Evolutionary conservation across 2,113 vertebrate species (phyloP), one percentile per base, ranked within the genome.

Genomic region (Bothrops jararaca): DNA sequence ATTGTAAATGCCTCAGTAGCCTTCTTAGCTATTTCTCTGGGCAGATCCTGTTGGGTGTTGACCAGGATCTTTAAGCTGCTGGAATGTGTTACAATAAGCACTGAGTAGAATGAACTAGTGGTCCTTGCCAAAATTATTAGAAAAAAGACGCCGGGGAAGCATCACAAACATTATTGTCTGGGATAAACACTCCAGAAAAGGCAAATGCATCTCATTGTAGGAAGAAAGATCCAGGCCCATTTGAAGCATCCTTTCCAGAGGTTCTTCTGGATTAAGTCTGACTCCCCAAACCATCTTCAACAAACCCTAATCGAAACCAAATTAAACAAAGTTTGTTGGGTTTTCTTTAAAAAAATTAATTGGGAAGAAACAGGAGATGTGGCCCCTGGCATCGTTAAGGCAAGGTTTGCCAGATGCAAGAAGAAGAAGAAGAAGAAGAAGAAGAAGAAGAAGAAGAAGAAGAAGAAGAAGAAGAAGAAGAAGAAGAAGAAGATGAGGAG

Each of bases 11-110:
- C 26, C 91, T 93, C 95, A 89, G n/a, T 26, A 52, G 88, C 87
- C 92, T 9, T 20, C 80, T 60, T 91, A 90, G 91, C 89, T 93
- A 90, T 91, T 89, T 92, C 34, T 94, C 56, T 10, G 60, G 23
- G 64, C 89, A 86, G 92, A 90, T 92, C 60, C 86, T 94, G 88
- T 92, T 94, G 92, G 94, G 91, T 94, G 1, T 93, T 95, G 95
- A 94, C 90, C 24, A 90, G 69, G 92, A 12, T 11, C 94, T 86
- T 88, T 24, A 50, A 93, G 91, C 89, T 94, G 0, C 0, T 0
- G 45, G 89, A 48, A 24, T 23, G 6, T n/a, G 10, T n/a, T 3
- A 2, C 10, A 20, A 34, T 13, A 2, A 69, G 8, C 60, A 3
- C 23, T 26, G 90, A n/a, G 26, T 18, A 0, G 42, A 3, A 52